phyloP scores from a whole-genome alignment of 2,888 invertebrate genomes.

The Drosophila meridiana region DNA sequence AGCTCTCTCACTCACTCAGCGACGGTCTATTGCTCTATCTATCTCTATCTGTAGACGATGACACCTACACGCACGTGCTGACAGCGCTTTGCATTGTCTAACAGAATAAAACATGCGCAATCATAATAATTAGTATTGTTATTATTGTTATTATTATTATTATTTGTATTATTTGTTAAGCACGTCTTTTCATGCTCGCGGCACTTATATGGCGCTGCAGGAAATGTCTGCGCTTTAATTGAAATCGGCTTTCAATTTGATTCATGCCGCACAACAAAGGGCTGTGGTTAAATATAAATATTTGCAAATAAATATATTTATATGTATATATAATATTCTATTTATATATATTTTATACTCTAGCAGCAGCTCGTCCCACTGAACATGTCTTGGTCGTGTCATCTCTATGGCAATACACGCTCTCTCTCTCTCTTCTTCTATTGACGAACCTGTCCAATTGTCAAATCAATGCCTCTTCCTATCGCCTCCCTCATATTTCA shows the following conservation, averaged over 20 bases:
- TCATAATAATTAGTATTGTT: constrained; percentile 16
- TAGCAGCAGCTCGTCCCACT: not conserved
- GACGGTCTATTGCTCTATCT: not conserved
- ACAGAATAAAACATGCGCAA: constrained; percentile 11
- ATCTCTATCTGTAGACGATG: constrained; percentile 8
- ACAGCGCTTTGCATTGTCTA: constrained; percentile 27
- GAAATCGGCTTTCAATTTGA: constrained; percentile 27
- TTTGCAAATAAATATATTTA: not conserved
- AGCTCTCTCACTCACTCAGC: not conserved
- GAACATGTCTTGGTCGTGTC: not conserved
- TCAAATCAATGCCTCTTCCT: constrained; percentile 32
- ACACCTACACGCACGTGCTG: constrained; percentile 56
- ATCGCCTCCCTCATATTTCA: constrained; percentile 33
- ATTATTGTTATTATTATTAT: not conserved
- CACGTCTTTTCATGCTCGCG: constrained; percentile 34
- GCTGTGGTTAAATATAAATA: not conserved
- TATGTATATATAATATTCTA: not conserved
- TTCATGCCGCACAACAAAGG: not conserved
- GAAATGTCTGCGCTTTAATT: constrained; percentile 65
- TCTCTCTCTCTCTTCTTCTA: not conserved
- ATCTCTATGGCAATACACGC: not conserved
- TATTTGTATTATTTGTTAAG: constrained; percentile 16
- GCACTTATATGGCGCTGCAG: constrained; percentile 45
- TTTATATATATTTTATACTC: not conserved
- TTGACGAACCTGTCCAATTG: constrained; percentile 19